Evolutionary conservation across 2,888 invertebrate genomes (phyloP).

Genomic region (Euproctis similis): DNA sequence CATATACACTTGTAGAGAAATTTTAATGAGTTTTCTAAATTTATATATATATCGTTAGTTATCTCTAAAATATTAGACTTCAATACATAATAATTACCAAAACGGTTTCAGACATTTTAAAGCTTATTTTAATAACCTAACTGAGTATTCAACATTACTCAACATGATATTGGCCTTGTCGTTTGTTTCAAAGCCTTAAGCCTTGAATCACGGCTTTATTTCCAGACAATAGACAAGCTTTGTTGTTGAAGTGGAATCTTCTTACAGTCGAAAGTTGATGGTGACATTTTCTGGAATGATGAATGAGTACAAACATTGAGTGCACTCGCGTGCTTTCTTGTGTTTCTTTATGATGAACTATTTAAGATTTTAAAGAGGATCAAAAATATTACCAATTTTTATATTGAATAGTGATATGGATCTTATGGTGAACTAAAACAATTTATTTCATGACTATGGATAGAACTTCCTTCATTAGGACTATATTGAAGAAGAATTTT

Average conservation of each 20-base stretch:
- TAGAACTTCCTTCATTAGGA: too few species aligned
- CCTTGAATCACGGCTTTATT: conserved; percentile 59
- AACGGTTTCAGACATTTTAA: neutral
- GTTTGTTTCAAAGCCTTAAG: conserved; percentile 41
- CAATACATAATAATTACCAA: conserved; percentile 1
- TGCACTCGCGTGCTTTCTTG: conserved; percentile 41
- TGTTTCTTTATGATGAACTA: conserved; percentile 25
- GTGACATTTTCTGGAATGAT: conserved; percentile 40
- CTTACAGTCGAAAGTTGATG: conserved; percentile 31
- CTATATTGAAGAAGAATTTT: too few species aligned
- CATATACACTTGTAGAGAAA: too few species aligned
- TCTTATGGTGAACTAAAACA: too few species aligned
- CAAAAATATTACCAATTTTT: too few species aligned
- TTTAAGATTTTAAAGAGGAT: too few species aligned
- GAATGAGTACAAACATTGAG: conserved; percentile 49
- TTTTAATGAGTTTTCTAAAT: too few species aligned
- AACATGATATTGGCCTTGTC: conserved; percentile 24
- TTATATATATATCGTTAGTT: too few species aligned
- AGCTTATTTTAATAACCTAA: too few species aligned
- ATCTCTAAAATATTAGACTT: too few species aligned
- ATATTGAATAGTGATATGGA: too few species aligned
- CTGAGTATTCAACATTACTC: conserved; percentile 15
- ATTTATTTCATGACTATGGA: too few species aligned
- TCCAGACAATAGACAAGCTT: conserved; percentile 60
- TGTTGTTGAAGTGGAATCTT: conserved; percentile 51